phyloP scores from a whole-genome alignment of 2,113 vertebrate genomes.

The Junco hyemalis region DNA sequence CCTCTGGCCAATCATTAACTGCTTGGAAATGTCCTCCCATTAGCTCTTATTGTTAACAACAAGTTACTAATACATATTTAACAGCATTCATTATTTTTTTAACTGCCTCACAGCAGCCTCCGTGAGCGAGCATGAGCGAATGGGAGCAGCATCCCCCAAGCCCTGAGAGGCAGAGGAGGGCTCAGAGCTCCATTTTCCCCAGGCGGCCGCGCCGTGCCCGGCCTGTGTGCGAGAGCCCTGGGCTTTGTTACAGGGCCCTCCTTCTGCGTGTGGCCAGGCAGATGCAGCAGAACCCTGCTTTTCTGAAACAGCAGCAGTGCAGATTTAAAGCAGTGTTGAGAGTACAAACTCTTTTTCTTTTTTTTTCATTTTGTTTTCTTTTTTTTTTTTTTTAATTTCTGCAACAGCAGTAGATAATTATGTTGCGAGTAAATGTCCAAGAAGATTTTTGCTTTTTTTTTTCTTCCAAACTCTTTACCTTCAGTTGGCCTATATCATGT shows the following conservation, averaged over 20 bases:
- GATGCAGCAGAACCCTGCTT: neutral
- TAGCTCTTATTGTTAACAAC: constrained; percentile 36
- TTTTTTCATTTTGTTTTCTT: neutral
- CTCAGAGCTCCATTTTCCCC: neutral
- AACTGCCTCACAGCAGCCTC: neutral
- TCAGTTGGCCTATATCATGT: neutral
- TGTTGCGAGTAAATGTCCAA: neutral
- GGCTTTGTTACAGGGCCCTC: neutral
- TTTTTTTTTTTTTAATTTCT: neutral
- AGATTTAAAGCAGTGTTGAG: neutral
- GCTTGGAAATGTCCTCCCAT: constrained; percentile 6
- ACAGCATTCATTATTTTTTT: constrained; percentile 23
- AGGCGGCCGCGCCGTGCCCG: neutral
- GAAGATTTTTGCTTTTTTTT: neutral
- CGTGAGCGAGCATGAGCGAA: neutral
- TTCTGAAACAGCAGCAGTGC: neutral
- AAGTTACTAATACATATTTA: constrained; percentile 28
- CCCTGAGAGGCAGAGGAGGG: neutral
- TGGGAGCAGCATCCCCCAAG: neutral
- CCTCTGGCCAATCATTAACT: constrained; percentile 45
- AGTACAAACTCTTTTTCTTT: neutral
- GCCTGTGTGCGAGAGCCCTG: fast-evolving
- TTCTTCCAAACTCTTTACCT: neutral
- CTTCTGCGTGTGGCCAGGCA: neutral
- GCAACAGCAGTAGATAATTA: neutral